These are phyloP conservation scores for Artemia franciscana DNA, from an alignment of 1,140 invertebrate genomes.

Conservation along the genomic window DNA sequence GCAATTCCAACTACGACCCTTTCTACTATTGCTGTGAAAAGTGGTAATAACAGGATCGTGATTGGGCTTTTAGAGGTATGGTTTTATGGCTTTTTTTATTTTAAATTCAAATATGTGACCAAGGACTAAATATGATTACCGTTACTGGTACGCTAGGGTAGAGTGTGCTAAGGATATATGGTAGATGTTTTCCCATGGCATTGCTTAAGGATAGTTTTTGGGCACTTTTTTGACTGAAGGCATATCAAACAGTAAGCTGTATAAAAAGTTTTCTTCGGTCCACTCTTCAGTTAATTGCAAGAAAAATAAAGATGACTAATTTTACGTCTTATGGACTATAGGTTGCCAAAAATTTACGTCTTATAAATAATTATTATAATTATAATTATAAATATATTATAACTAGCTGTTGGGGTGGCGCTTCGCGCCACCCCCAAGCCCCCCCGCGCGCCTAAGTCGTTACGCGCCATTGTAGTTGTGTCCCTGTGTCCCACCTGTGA, in stretches of 20 bases:
- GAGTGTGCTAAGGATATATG: not conserved
- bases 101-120: not conserved
- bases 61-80: slow-evolving; percentile 71
- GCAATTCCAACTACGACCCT: slow-evolving; percentile 48
- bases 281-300: no score
- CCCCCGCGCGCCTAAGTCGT: no score
- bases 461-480: no score
- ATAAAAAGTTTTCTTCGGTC: not conserved
- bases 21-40: slow-evolving; percentile 71
- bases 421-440: no score
- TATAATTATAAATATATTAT: no score
- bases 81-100: slow-evolving; percentile 10
- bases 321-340: no score
- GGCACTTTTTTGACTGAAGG: not conserved
- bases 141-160: not conserved
- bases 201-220: not conserved
- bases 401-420: no score
- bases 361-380: no score
- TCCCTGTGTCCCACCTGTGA: no score
- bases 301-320: no score
- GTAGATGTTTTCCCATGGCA: not conserved
- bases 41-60: slow-evolving; percentile 58
- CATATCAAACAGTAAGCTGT: not conserved
- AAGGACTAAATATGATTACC: not conserved
- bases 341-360: no score